Evolutionary conservation across 2,888 invertebrate species (phyloP).

Genomic region (Ochlodes sylvanus): DNA sequence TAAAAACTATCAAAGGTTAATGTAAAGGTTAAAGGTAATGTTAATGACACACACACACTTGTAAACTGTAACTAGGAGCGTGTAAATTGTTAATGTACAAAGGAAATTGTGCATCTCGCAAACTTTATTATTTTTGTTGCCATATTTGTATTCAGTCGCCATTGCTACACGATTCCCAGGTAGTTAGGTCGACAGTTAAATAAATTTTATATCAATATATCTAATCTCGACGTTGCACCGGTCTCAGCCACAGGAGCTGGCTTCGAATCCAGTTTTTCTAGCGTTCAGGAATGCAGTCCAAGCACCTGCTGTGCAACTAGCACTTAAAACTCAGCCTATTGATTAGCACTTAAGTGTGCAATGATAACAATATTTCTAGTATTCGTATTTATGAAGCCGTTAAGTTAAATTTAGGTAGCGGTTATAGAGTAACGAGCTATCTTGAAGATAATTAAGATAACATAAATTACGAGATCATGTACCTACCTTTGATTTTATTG

Average conservation of each 20-base stretch:
- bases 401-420: not conserved
- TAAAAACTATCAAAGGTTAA: no score
- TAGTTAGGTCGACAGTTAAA: slow-evolving; percentile 51
- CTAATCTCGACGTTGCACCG: slow-evolving; percentile 61
- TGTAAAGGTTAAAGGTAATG: no score
- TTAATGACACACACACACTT: no score
- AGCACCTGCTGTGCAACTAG: slow-evolving; percentile 66
- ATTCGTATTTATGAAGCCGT: slow-evolving; percentile 27
- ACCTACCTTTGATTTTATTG: not conserved
- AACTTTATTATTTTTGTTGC: no score
- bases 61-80: no score
- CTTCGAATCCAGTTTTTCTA: slow-evolving; percentile 78
- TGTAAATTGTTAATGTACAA: no score
- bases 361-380: slow-evolving; percentile 28
- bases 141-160: not conserved
- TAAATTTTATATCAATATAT: slow-evolving; percentile 64
- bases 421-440: slow-evolving; percentile 11
- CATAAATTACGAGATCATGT: not conserved
- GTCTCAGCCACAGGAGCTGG: slow-evolving; percentile 54
- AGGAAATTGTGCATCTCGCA: no score
- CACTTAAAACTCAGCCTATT: slow-evolving; percentile 31
- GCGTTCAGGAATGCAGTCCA: slow-evolving; percentile 75
- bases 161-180: slow-evolving; percentile 26
- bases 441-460: slow-evolving; percentile 8
- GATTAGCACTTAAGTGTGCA: slow-evolving; percentile 24